A percentile compares a stretch with the other conserved stretches of the same genome.
Conservation (phyloP, 2,113 vertebrate species). For the Casuarius casuarius region DNA sequence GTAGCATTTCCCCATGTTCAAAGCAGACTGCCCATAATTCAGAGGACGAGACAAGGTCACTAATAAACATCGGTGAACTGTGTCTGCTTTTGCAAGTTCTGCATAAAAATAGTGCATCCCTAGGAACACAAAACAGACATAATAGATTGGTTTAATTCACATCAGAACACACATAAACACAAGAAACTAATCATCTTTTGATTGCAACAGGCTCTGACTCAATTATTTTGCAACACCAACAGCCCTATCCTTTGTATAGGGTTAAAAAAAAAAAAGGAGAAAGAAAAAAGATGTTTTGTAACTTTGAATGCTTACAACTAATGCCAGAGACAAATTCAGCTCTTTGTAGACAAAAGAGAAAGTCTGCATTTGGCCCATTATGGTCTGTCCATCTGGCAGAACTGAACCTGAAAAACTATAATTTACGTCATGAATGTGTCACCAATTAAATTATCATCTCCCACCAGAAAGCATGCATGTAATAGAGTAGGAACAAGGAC, state of each 20-base stretch:
- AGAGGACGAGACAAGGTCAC: conserved; percentile 74
- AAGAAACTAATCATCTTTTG: conserved; percentile 34
- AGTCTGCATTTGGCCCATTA: background rate
- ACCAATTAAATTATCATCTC: background rate
- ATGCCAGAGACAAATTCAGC: conserved; percentile 17
- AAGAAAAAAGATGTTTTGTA: background rate
- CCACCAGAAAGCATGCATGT: background rate
- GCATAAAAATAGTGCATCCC: conserved; percentile 67
- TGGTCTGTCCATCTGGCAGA: conserved; percentile 10
- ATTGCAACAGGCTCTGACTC: conserved; percentile 55
- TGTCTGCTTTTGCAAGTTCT: conserved; percentile 59
- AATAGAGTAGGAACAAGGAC: background rate
- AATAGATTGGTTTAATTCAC: conserved; percentile 53
- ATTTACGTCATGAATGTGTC: background rate
- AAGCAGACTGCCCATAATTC: conserved; percentile 52
- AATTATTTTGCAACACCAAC: conserved; percentile 39
- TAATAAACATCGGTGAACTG: conserved; percentile 64
- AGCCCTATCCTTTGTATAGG: conserved; percentile 23
- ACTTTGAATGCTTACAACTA: conserved; percentile 33
- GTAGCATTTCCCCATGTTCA: conserved; percentile 39
- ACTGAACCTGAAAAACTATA: background rate
- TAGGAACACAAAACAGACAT: conserved; percentile 51
- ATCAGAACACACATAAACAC: conserved; percentile 44
- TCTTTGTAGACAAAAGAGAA: background rate
- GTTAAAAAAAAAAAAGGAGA: conserved; percentile 14